Evolutionary conservation across 2,113 vertebrate species (phyloP), one percentile per base, ranked within the genome.

Genomic region (Guaruba guarouba): DNA sequence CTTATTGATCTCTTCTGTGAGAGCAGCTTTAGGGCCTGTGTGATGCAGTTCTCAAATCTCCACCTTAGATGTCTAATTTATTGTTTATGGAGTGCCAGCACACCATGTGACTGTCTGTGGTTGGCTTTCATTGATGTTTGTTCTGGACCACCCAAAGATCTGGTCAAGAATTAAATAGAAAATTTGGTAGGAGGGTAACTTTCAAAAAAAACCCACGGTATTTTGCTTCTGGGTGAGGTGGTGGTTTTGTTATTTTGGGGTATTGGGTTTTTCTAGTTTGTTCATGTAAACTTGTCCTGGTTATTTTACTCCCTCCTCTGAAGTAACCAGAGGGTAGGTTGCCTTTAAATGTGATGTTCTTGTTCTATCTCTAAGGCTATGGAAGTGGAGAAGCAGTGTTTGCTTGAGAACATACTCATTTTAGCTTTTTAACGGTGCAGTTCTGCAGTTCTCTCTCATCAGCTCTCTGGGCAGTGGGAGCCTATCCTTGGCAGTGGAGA

Each of bases 201-300:
- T 70, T 24, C 0, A 14, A 27, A 29, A 61, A 55, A 24, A 4
- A 3, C 0, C 0, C 3, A 10, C 14, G 2, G 4, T n/a, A 20
- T 71, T 93, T 68, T 2, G 43, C 6, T 83, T 85, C 9, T 52
- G 17, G 25, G 4, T 10, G 5, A 35, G 22, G n/a, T 24, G 33
- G 6, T 28, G 3, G 13, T 8, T 15, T 33, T 46, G 8, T n/a
- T 11, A 5, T n/a, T 4, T 79, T 29, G 9, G 17, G 11, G 11
- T n/a, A 20, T 55, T 28, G 6, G 9, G 5, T 8, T 24, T 54
- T n/a, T 73, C 29, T 7, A 27, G 13, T 17, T 54, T 20, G 6
- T 27, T 37, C 51, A 11, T 37, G 3, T 78, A 51, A 15, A 10
- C 23, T 75, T 75, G 6, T 74, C 16, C 11, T 86, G 8, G 10